Conservation (phyloP, 2,888 invertebrate species). For the Heliconius aoede region DNA sequence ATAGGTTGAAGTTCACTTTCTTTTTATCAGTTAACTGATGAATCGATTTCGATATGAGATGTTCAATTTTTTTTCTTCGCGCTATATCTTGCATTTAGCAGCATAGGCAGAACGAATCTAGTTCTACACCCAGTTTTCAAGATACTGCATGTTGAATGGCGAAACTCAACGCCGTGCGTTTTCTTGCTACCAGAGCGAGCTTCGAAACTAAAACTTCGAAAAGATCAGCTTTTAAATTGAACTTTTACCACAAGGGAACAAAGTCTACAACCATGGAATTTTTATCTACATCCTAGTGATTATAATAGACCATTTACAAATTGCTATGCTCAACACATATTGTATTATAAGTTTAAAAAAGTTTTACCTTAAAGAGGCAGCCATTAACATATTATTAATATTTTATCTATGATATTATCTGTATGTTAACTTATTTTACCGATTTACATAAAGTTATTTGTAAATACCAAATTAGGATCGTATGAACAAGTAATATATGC, state of each 20-base stretch:
- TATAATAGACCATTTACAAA: neutral
- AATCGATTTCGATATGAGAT: neutral
- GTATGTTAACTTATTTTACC: neutral
- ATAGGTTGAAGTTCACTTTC: neutral
- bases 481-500: slow-evolving; percentile 19
- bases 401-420: neutral
- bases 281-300: neutral
- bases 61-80: too few species aligned
- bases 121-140: neutral
- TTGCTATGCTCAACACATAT: neutral
- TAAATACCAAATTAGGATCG: slow-evolving; percentile 10
- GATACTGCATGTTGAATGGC: neutral
- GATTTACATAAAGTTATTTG: neutral
- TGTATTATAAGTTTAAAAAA: neutral
- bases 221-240: neutral
- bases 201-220: neutral
- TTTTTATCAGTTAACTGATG: neutral
- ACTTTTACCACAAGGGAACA: neutral
- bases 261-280: neutral
- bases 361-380: neutral
- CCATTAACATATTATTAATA: neutral
- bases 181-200: neutral
- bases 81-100: too few species aligned
- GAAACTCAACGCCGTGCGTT: neutral
- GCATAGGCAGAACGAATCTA: too few species aligned